Evolutionary conservation across 2,113 vertebrate species (phyloP).

Genomic region (Catharus minimus): DNA sequence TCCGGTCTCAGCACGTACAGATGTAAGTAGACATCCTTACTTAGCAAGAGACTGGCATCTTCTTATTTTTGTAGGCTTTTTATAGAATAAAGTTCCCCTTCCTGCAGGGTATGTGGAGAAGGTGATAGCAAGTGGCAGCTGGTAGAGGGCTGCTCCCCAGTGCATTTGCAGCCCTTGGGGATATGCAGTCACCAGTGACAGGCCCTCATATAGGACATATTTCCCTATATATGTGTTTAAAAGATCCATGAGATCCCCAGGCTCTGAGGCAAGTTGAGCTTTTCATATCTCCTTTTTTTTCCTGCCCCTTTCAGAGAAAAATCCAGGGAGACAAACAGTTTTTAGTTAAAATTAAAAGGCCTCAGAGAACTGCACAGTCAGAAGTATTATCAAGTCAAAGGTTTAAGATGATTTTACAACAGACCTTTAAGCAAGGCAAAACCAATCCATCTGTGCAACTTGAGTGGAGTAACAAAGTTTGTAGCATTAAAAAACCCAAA

Average conservation of each 20-base stretch:
- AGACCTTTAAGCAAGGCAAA: neutral
- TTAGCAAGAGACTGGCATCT: neutral
- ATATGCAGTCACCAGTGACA: neutral
- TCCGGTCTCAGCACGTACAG: neutral
- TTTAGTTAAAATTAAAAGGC: neutral
- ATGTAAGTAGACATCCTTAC: neutral
- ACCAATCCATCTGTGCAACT: neutral
- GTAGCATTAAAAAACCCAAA: neutral
- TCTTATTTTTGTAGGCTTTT: neutral
- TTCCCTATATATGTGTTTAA: neutral
- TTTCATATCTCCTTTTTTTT: neutral
- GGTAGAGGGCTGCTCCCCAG: neutral
- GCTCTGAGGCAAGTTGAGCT: neutral
- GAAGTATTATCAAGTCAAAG: neutral
- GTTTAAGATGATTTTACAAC: neutral
- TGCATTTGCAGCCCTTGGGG: neutral
- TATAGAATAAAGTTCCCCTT: slow-evolving; percentile 3
- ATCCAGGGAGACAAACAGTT: neutral
- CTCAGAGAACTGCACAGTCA: neutral
- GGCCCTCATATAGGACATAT: neutral
- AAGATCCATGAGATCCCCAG: neutral
- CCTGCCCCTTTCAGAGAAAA: neutral
- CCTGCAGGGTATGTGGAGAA: neutral
- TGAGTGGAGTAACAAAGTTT: neutral
- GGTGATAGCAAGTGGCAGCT: slow-evolving; percentile 37